phyloP scores from a whole-genome alignment of 2,888 invertebrate species.

The Megamerina dolium region DNA sequence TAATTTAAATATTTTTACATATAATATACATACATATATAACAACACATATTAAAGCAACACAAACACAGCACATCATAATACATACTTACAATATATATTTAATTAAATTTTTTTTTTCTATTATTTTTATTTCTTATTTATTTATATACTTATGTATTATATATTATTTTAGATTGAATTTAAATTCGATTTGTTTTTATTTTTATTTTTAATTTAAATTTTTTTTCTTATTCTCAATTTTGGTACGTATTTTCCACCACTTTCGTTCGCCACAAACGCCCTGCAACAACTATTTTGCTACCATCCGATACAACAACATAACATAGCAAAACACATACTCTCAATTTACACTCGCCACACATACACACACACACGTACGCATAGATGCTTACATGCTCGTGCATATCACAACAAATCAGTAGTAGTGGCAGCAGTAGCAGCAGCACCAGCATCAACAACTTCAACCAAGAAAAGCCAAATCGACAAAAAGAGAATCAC shows the following conservation, averaged over 20 bases:
- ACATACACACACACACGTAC: background rate
- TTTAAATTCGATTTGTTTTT: background rate
- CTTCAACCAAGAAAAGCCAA: conserved; percentile 1
- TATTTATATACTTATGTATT: too few relatives aligned
- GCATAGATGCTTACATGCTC: conserved; percentile 1
- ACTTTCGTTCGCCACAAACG: conserved; percentile 35
- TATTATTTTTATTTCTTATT: too few relatives aligned
- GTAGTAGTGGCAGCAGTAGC: too few relatives aligned
- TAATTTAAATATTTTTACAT: too few relatives aligned
- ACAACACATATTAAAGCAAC: too few relatives aligned
- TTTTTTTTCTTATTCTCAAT: background rate
- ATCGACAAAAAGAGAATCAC: conserved; percentile 20
- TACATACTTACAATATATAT: too few relatives aligned
- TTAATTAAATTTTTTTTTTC: too few relatives aligned
- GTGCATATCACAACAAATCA: too few relatives aligned
- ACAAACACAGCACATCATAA: too few relatives aligned
- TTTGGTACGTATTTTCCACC: conserved; percentile 9
- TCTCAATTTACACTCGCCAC: conserved; percentile 1
- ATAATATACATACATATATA: too few relatives aligned
- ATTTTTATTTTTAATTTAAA: background rate
- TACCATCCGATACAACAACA: conserved; percentile 22
- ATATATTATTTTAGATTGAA: too few relatives aligned
- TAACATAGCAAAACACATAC: conserved; percentile 5
- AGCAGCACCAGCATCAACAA: conserved; percentile 14
- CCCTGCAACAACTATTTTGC: conserved; percentile 41